Conservation (phyloP, 2,797 vertebrate species). For the Graptemys geographica region DNA sequence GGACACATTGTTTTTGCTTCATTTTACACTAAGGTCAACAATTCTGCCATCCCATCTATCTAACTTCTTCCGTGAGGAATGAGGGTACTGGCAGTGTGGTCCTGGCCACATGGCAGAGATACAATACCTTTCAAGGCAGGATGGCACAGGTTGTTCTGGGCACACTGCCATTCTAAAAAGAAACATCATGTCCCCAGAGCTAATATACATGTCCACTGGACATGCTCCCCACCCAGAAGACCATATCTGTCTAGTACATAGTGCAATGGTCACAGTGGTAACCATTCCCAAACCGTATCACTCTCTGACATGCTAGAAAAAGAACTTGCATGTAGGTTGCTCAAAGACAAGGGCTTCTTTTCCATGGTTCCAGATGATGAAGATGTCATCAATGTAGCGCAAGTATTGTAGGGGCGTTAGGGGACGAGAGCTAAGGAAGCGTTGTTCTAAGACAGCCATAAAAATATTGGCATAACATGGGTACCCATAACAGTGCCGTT, state of each 20-base stretch:
- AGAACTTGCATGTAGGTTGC: background rate
- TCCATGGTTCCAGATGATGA: too few relatives aligned
- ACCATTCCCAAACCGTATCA: background rate
- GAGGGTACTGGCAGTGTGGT: background rate
- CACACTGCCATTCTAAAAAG: background rate
- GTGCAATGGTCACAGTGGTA: background rate
- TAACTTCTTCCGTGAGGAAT: background rate
- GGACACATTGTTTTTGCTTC: too few relatives aligned
- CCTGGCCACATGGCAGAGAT: background rate
- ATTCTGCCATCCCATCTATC: background rate
- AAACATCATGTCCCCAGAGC: background rate
- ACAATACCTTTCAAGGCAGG: background rate
- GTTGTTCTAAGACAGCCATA: too few relatives aligned
- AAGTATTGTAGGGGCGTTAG: too few relatives aligned
- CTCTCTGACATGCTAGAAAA: background rate
- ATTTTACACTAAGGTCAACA: too few relatives aligned
- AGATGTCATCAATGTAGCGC: too few relatives aligned
- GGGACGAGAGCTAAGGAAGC: too few relatives aligned
- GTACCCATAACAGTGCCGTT: too few relatives aligned
- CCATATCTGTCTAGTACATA: background rate
- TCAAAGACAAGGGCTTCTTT: background rate
- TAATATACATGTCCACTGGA: too few relatives aligned
- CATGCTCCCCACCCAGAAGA: background rate
- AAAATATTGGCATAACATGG: too few relatives aligned
- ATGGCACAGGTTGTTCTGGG: background rate